Evolutionary conservation across 1,140 invertebrate species (phyloP).

Genomic region (Drosophila bipectinata): DNA sequence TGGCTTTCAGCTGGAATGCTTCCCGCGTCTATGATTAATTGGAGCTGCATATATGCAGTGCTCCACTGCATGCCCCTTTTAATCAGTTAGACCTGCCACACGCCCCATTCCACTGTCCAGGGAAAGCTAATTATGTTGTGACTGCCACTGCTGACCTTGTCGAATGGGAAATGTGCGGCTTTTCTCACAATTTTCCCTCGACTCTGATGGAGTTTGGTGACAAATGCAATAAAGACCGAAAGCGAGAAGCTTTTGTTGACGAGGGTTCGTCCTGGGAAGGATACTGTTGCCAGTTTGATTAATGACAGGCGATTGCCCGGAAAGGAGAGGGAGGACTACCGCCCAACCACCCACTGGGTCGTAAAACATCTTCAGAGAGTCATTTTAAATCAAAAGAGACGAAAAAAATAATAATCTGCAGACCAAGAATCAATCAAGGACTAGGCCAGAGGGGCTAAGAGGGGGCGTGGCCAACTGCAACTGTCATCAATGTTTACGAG

Average conservation of each 20-base stretch:
- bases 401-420: constrained; percentile 7
- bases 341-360: constrained; percentile 7
- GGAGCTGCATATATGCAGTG: constrained; percentile 30
- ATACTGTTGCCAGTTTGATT: constrained; percentile 66
- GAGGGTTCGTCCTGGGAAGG: constrained; percentile 3
- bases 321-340: constrained; percentile 10
- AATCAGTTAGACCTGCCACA: constrained; percentile 28
- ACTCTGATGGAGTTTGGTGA: constrained; percentile 38
- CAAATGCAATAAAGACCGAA: constrained; percentile 73
- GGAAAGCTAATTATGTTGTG: constrained; percentile 36
- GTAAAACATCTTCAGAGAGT: constrained; percentile 40
- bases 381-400: constrained; percentile 32
- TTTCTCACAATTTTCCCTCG: constrained; percentile 45
- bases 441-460: background rate
- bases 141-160: constrained; percentile 7
- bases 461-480: constrained; percentile 35
- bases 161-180: constrained; percentile 32
- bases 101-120: background rate
- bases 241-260: constrained; percentile 50
- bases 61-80: constrained; percentile 26
- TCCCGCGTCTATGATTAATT: constrained; percentile 29
- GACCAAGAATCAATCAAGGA: constrained; percentile 65
- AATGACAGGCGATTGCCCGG: constrained; percentile 68
- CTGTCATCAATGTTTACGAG: constrained; percentile 83
- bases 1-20: constrained; percentile 5